Conservation (phyloP, 1,140 invertebrate genomes). For the Arion vulgaris region DNA sequence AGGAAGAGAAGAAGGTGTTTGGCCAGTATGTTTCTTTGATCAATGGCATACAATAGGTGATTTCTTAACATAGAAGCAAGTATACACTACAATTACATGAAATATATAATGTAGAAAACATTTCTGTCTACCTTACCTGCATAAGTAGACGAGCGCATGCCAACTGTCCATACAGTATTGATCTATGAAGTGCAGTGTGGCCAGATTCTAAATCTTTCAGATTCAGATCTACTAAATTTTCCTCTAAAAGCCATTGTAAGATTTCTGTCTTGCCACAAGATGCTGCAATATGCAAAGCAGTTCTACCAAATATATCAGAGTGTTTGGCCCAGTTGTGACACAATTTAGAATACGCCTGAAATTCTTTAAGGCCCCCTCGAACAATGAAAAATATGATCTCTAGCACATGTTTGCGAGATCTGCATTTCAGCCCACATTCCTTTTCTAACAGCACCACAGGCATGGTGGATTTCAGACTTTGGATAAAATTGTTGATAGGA, state of each 20-base stretch:
- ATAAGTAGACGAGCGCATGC: slow-evolving; percentile 78
- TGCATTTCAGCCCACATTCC: slow-evolving; percentile 74
- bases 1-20: too few relatives aligned
- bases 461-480: slow-evolving; percentile 41
- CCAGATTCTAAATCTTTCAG: slow-evolving; percentile 81
- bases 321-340: slow-evolving; percentile 77
- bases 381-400: slow-evolving; percentile 77
- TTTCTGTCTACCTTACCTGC: slow-evolving; percentile 75
- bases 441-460: slow-evolving; percentile 47
- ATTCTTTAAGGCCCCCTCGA: slow-evolving; percentile 70
- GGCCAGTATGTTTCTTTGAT: too few relatives aligned
- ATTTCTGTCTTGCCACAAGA: slow-evolving; percentile 79
- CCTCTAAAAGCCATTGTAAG: slow-evolving; percentile 79
- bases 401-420: slow-evolving; percentile 78
- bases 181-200: slow-evolving; percentile 83
- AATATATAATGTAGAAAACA: too few relatives aligned
- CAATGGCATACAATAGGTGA: too few relatives aligned
- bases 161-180: slow-evolving; percentile 84
- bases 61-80: too few relatives aligned
- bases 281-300: slow-evolving; percentile 80
- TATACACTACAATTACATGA: too few relatives aligned
- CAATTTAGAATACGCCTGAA: slow-evolving; percentile 69
- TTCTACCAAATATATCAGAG: slow-evolving; percentile 76
- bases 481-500: neutral
- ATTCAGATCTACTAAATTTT: slow-evolving; percentile 78